These are phyloP conservation scores for Rhimphoctona megacephalus DNA, from an alignment of 2,888 invertebrate genomes.

Conservation along the genomic window DNA sequence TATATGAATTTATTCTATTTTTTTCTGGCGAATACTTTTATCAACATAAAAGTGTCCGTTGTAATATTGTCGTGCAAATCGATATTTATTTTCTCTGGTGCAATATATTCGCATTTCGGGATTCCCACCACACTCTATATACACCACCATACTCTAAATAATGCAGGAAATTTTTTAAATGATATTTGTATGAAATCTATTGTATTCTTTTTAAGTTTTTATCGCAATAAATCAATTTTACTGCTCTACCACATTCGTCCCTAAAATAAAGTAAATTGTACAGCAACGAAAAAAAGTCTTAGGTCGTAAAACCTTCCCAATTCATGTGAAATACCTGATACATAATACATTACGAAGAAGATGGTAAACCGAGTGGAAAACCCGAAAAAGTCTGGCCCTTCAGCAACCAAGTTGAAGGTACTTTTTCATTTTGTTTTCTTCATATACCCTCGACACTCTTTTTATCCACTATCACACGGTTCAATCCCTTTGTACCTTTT, in stretches of 20 bases:
- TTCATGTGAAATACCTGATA: constrained; percentile 2
- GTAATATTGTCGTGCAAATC: background rate
- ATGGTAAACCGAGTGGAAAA: constrained; percentile 48
- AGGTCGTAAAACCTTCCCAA: background rate
- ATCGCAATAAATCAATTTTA: background rate
- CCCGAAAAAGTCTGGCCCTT: background rate
- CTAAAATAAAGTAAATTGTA: background rate
- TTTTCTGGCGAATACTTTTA: background rate
- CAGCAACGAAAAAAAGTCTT: background rate
- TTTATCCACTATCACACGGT: background rate
- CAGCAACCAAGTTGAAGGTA: background rate
- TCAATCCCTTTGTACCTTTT: constrained; percentile 51
- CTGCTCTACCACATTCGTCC: background rate
- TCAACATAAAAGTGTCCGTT: background rate
- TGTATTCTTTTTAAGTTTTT: background rate
- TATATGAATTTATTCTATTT: background rate
- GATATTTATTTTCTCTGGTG: background rate
- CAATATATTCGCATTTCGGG: background rate
- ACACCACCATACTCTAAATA: too few relatives aligned
- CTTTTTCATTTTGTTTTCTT: constrained; percentile 30
- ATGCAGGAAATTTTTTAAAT: background rate
- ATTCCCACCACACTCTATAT: background rate
- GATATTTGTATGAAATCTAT: background rate
- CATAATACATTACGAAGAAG: constrained; percentile 35
- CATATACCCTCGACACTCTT: background rate